Conservation (phyloP, 2,888 invertebrate species). For the Dolichopus griseipennis region DNA sequence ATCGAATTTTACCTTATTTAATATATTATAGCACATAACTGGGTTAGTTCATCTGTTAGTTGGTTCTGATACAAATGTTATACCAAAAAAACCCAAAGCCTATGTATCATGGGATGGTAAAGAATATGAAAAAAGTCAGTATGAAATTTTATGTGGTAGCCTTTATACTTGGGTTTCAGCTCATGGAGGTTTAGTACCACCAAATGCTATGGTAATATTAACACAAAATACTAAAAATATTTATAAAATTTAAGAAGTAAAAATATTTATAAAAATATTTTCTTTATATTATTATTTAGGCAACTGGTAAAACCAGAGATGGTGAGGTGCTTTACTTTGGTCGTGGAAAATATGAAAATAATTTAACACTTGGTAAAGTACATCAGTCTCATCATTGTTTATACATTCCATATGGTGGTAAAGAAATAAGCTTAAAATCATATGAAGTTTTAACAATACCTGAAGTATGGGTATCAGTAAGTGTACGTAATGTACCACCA, state of each 20-base stretch:
- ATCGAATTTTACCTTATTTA: too few species aligned
- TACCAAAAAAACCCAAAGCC: conserved; percentile 41
- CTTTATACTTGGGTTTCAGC: conserved; percentile 48
- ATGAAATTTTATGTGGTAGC: conserved; percentile 48
- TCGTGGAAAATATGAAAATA: conserved; percentile 48
- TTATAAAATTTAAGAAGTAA: background rate
- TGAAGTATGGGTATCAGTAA: conserved; percentile 37
- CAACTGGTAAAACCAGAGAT: conserved; percentile 41
- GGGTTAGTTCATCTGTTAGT: conserved; percentile 35
- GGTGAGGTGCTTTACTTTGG: conserved; percentile 51
- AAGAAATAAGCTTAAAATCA: conserved; percentile 38
- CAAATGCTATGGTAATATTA: conserved; percentile 31
- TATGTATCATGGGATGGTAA: conserved; percentile 44
- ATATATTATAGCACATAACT: conserved; percentile 32
- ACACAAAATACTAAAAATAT: too few species aligned
- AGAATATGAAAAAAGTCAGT: conserved; percentile 44
- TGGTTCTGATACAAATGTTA: conserved; percentile 43
- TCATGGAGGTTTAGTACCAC: conserved; percentile 38
- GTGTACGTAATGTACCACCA: conserved; percentile 39
- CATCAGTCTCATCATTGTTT: conserved; percentile 47
- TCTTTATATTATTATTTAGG: background rate
- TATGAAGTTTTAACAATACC: conserved; percentile 45
- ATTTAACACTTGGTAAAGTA: conserved; percentile 51
- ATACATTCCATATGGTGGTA: conserved; percentile 46
- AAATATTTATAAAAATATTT: background rate